These are phyloP conservation scores for Monarcha castaneiventris DNA, from an alignment of 2,113 vertebrate genomes.

Conservation along the genomic window DNA sequence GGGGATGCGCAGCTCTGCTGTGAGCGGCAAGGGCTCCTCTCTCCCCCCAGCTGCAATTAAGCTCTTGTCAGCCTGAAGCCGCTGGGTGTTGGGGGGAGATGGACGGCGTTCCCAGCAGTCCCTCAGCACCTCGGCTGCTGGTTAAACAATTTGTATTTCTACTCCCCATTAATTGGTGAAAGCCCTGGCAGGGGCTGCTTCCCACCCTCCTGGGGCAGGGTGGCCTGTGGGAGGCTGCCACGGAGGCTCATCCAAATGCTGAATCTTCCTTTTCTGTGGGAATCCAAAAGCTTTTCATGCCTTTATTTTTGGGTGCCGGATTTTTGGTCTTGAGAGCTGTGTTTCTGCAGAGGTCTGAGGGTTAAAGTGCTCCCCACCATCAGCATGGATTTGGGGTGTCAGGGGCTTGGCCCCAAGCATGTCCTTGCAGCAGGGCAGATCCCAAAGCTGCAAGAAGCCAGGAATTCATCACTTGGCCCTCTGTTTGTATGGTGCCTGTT, in stretches of 20 bases:
- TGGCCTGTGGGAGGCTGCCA: fast-evolving
- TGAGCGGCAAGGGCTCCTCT: neutral
- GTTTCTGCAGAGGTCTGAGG: neutral
- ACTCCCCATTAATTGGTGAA: neutral
- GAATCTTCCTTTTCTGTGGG: neutral
- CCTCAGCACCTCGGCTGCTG: neutral
- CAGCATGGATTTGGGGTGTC: neutral
- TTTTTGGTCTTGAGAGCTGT: neutral
- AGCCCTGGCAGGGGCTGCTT: neutral
- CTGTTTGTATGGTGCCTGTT: neutral
- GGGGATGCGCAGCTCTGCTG: neutral
- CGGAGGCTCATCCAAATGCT: fast-evolving
- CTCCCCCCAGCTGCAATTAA: slow-evolving; percentile 13
- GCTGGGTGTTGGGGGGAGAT: neutral
- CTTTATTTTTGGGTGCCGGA: fast-evolving
- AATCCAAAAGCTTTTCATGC: neutral
- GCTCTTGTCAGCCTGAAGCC: neutral
- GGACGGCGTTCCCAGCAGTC: neutral
- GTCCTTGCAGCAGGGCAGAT: neutral
- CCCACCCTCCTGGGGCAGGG: neutral
- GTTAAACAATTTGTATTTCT: slow-evolving; percentile 24
- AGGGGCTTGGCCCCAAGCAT: fast-evolving
- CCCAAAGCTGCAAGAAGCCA: neutral
- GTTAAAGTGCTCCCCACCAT: fast-evolving
- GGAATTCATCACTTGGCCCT: neutral